Base-by-base conservation (phyloP, 2,888 invertebrate species). In the Polyommatus icarus region DNA sequence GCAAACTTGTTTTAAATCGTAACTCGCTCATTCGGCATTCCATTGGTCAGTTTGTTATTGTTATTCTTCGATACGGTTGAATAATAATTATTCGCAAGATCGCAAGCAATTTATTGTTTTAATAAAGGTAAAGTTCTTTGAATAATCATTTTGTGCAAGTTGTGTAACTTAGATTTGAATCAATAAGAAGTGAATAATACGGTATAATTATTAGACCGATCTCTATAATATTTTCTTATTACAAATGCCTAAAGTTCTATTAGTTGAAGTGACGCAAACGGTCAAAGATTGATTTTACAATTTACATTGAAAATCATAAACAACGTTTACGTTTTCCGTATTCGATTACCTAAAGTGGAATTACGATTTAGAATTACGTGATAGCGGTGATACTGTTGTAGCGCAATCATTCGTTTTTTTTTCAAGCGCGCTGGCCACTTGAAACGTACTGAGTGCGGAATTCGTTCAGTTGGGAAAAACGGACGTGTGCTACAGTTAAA, bases 1-100 rank as follows among this genome's bases (percentile, higher is more conserved):
- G 72, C 72, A 78, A 81, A 80, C 78, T 76, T 18, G 76, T 77
- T 76, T 78, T 59, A 77, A 81, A 82, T 79, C 82, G 29, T 67
- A 32, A 32, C 67, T 67, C 12, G 67, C 29, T 61, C 61, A 24
- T 67, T 67, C 32, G 32, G 12, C 5, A 67, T 67, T 67, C 67
- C 29, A 15, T 15, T 67, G 29, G 29, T 67, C 67, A 67, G 67
- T 32, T 67, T 29, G 29, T 67, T 67, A 61, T 29, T 67, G 29
- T 67, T 32, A 32, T 67, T 67, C 4, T 67, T 67, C 29, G 29
- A 67, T 67, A 32, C 29, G 29, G 67, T 18, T 29, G 67, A 67
- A 67, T 29, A 29, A 29, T 29, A 3, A 10, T 29, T 29, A 4
- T n/a, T 57, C 4, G n/a, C n/a, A 57, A n/a, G 32, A 32, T 46